Evolutionary conservation across 2,113 vertebrate species (phyloP).

Genomic region (Atherinomorus stipes): DNA sequence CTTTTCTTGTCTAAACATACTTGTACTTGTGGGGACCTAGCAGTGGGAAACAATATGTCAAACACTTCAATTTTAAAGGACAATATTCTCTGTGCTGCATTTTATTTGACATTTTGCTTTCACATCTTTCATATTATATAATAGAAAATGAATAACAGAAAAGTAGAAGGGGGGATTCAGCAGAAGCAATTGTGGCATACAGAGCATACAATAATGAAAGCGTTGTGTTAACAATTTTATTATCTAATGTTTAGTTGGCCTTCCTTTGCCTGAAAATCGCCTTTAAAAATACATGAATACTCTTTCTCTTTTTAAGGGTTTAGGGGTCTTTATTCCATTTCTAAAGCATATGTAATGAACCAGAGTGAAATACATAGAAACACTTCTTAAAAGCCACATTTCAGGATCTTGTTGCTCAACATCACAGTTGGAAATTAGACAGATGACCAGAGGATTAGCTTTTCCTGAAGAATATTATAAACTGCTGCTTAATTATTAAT

Average conservation of each 20-base stretch:
- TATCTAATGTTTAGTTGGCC: not conserved
- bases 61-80: not conserved
- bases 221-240: not conserved
- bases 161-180: not conserved
- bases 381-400: too few species aligned
- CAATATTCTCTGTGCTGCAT: not conserved
- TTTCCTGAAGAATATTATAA: too few species aligned
- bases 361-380: not conserved
- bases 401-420: too few species aligned
- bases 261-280: not conserved
- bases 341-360: conserved; percentile 7
- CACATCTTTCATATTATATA: not conserved
- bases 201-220: not conserved
- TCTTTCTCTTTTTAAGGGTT: not conserved
- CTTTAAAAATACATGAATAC: not conserved
- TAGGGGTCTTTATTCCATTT: not conserved
- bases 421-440: too few species aligned
- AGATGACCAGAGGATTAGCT: too few species aligned
- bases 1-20: conserved; percentile 21
- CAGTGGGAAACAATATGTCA: not conserved
- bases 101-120: not conserved
- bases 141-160: not conserved
- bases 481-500: too few species aligned
- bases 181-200: not conserved
- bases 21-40: not conserved